Conservation (phyloP, 2,888 invertebrate genomes). For the Erebia palarica region DNA sequence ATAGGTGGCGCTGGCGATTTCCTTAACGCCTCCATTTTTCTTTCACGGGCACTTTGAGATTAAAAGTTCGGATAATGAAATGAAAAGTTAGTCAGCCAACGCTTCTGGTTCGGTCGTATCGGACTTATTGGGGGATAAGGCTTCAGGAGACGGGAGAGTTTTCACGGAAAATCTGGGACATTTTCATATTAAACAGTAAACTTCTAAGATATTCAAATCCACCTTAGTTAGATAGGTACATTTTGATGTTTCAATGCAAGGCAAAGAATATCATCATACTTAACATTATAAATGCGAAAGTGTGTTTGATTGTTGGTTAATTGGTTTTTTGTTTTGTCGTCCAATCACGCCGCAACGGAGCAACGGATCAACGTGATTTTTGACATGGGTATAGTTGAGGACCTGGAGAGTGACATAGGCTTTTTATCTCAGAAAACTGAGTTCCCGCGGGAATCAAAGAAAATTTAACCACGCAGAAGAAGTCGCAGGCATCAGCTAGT, state of each 20-base stretch:
- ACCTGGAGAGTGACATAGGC: too few relatives aligned
- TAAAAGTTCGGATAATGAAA: constrained; percentile 81
- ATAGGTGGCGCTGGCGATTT: constrained; percentile 80
- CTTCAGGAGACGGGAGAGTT: constrained; percentile 20
- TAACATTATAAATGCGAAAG: too few relatives aligned
- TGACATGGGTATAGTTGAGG: too few relatives aligned
- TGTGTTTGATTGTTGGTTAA: too few relatives aligned
- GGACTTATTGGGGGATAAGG: constrained; percentile 50
- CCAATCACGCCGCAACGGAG: too few relatives aligned
- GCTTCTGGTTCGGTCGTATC: constrained; percentile 56
- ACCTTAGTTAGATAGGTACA: neutral
- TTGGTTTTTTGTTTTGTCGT: too few relatives aligned
- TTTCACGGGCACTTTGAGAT: constrained; percentile 82
- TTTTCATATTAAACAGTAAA: constrained; percentile 20
- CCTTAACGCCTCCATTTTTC: constrained; percentile 78
- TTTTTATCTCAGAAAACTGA: too few relatives aligned
- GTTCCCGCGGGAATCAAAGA: too few relatives aligned
- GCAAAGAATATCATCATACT: neutral
- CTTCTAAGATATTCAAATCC: constrained; percentile 15
- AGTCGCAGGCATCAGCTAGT: too few relatives aligned
- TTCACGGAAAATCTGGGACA: constrained; percentile 16
- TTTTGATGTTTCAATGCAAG: neutral
- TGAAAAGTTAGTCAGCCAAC: constrained; percentile 62
- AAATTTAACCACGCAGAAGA: too few relatives aligned
- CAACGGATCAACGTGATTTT: too few relatives aligned